These are phyloP conservation scores for Lerista edwardsae DNA, from an alignment of 2,797 vertebrate genomes.

Conservation along the genomic window DNA sequence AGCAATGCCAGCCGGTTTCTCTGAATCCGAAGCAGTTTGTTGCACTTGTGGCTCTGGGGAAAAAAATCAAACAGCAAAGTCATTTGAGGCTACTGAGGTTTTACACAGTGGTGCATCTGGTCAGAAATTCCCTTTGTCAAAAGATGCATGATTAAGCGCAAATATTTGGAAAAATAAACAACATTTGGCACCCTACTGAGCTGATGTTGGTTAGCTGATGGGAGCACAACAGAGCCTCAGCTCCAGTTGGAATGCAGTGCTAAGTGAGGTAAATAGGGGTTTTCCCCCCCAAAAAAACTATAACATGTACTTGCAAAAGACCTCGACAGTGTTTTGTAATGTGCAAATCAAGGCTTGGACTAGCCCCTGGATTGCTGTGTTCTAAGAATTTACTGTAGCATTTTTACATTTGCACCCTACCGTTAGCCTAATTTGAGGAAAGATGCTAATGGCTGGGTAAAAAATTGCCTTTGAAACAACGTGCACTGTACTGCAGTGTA, in stretches of 20 bases:
- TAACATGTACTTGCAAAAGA: not conserved
- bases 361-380: not conserved
- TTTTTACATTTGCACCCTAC: too few species aligned
- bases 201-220: not conserved
- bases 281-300: too few species aligned
- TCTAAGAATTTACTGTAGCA: not conserved
- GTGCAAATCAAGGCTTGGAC: not conserved
- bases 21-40: slow-evolving; percentile 79
- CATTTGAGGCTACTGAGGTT: fast-evolving
- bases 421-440: not conserved
- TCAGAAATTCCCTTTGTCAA: not conserved
- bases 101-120: not conserved
- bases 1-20: slow-evolving; percentile 78
- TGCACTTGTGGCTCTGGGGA: slow-evolving; percentile 79
- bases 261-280: not conserved
- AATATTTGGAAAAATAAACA: not conserved
- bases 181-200: not conserved
- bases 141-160: not conserved
- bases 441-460: not conserved
- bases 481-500: not conserved
- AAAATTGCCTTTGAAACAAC: not conserved
- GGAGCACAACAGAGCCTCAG: not conserved
- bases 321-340: not conserved
- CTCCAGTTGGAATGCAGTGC: not conserved
- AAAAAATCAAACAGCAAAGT: not conserved